A percentile compares a stretch with the other conserved stretches of the same genome.
These are phyloP conservation scores for Sycophila sp. DNA, from an alignment of 1,140 invertebrate species.

Conservation along the genomic window DNA sequence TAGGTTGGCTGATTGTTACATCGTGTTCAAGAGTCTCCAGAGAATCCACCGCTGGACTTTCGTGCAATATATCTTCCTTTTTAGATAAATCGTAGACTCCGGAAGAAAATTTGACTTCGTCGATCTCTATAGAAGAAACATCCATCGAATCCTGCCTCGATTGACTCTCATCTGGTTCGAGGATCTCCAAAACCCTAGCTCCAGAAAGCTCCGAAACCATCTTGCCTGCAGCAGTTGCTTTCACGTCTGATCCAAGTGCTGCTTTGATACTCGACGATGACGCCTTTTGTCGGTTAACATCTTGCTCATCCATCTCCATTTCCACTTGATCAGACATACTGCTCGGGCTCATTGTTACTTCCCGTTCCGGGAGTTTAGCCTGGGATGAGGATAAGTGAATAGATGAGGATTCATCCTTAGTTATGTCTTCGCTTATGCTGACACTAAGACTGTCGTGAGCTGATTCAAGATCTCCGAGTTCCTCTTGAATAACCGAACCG, in stretches of 20 bases:
- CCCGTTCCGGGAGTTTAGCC: slow-evolving; percentile 49
- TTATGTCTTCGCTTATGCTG: slow-evolving; percentile 57
- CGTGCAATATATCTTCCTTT: slow-evolving; percentile 51
- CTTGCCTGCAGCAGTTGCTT: slow-evolving; percentile 26
- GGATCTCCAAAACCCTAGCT: slow-evolving; percentile 57
- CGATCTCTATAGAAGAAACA: slow-evolving; percentile 57
- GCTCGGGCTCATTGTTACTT: slow-evolving; percentile 58
- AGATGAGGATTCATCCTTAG: slow-evolving; percentile 51
- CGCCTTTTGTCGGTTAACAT: not conserved
- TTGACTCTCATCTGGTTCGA: slow-evolving; percentile 52
- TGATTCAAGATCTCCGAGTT: not conserved
- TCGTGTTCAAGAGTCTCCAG: slow-evolving; percentile 55
- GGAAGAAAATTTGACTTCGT: slow-evolving; percentile 47
- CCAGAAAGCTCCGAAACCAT: slow-evolving; percentile 51
- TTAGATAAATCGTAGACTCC: not conserved
- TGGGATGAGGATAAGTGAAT: slow-evolving; percentile 50
- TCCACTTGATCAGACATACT: slow-evolving; percentile 60
- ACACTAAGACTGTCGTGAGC: slow-evolving; percentile 44
- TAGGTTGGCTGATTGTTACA: slow-evolving; percentile 51
- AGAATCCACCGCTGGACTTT: slow-evolving; percentile 54
- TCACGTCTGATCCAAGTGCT: not conserved
- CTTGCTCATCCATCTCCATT: slow-evolving; percentile 45
- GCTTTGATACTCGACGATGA: not conserved
- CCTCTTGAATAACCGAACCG: not conserved
- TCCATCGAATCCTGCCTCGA: slow-evolving; percentile 58